A percentile compares a stretch with the other conserved stretches of the same genome.
Evolutionary conservation across 2,113 vertebrate species (phyloP).

Genomic region (Ictalurus punctatus): DNA sequence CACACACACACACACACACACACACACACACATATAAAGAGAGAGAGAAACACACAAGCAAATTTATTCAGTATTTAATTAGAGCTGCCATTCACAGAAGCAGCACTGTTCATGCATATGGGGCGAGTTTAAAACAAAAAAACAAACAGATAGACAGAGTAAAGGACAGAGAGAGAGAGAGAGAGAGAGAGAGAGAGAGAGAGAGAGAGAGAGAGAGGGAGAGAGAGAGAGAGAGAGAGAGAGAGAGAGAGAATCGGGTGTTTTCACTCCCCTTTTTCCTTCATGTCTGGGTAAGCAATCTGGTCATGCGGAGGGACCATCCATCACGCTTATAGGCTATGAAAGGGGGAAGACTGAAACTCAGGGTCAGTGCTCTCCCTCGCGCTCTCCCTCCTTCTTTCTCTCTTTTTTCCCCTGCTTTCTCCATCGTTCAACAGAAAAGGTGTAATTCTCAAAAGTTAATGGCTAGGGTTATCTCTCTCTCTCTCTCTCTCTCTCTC

Average conservation of each 20-base stretch:
- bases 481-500: background rate
- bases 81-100: slow-evolving; percentile 43
- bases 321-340: slow-evolving; percentile 67
- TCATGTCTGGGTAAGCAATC: slow-evolving; percentile 74
- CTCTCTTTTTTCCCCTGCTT: slow-evolving; percentile 3
- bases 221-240: slow-evolving; percentile 8
- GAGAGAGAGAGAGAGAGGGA: slow-evolving; percentile 15
- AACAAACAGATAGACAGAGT: slow-evolving; percentile 5
- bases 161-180: slow-evolving; percentile 18
- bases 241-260: slow-evolving; percentile 51
- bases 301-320: slow-evolving; percentile 64
- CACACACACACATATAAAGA: slow-evolving; percentile 17
- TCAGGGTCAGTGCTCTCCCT: slow-evolving; percentile 52
- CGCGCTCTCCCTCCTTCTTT: slow-evolving; percentile 12
- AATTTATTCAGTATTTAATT: slow-evolving; percentile 47
- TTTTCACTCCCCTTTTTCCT: slow-evolving; percentile 68
- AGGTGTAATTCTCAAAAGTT: slow-evolving; percentile 55
- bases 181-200: background rate
- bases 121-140: slow-evolving; percentile 4
- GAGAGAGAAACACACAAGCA: slow-evolving; percentile 23
- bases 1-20: slow-evolving; percentile 18
- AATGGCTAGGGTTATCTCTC: slow-evolving; percentile 43
- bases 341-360: slow-evolving; percentile 58
- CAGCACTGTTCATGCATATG: slow-evolving; percentile 37
- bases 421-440: background rate